phyloP scores from a whole-genome alignment of 2,888 invertebrate genomes.

The Sphaerophoria taeniata region DNA sequence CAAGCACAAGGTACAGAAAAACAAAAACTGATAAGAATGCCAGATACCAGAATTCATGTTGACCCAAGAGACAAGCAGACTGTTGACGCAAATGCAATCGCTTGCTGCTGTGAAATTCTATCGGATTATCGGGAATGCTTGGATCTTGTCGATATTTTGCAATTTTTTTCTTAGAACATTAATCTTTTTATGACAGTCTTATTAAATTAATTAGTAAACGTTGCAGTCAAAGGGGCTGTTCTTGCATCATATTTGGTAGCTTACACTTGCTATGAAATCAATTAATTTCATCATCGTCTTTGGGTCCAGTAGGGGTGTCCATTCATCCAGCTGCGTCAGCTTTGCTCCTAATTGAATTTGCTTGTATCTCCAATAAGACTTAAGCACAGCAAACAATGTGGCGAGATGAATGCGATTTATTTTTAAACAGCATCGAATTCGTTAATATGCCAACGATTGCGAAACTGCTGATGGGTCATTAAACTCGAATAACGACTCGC shows the following conservation, averaged over 20 bases:
- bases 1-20: background rate
- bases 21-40: constrained; percentile 37
- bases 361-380: constrained; percentile 63
- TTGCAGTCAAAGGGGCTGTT: constrained; percentile 20
- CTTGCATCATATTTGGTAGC: constrained; percentile 22
- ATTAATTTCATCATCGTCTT: constrained; percentile 67
- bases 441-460: constrained; percentile 53
- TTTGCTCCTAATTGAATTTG: constrained; percentile 73
- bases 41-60: constrained; percentile 47
- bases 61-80: constrained; percentile 19
- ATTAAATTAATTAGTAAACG: constrained; percentile 62
- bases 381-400: background rate
- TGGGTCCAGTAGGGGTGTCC: constrained; percentile 40
- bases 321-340: constrained; percentile 34
- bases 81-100: constrained; percentile 31
- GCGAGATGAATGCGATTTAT: constrained; percentile 56
- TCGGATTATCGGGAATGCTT: constrained; percentile 40
- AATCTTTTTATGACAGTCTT: constrained; percentile 71
- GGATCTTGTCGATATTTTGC: constrained; percentile 18
- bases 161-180: constrained; percentile 28
- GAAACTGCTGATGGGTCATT: constrained; percentile 20
- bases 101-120: background rate
- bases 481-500: constrained; percentile 31
- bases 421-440: constrained; percentile 65
- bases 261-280: constrained; percentile 48